These are phyloP conservation scores for Aphaenogaster rudis DNA, from an alignment of 1,140 invertebrate genomes.

Conservation along the genomic window DNA sequence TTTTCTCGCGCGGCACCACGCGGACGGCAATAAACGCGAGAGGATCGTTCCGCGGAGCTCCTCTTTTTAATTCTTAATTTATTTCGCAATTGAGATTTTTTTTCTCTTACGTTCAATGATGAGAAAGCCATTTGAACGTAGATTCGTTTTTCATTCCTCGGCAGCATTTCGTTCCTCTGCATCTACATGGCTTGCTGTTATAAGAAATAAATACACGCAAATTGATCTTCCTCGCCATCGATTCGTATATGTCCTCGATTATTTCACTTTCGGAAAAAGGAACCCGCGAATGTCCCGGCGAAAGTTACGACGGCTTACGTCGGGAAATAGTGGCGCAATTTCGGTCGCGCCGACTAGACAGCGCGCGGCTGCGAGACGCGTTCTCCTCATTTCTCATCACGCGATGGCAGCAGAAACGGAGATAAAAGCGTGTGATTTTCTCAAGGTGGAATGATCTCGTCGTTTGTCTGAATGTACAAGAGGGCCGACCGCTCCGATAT, in stretches of 20 bases:
- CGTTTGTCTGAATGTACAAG: conserved; percentile 52
- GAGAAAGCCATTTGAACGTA: background rate
- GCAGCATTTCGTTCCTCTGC: background rate
- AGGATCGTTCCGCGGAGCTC: background rate
- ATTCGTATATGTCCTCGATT: background rate
- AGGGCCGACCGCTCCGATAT: conserved; percentile 65
- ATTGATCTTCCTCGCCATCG: background rate
- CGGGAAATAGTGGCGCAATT: conserved; percentile 36
- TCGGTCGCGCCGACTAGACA: background rate
- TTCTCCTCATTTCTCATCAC: conserved; percentile 40
- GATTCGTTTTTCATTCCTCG: background rate
- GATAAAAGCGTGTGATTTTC: conserved; percentile 56
- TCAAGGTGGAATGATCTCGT: conserved; percentile 47
- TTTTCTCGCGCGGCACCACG: background rate
- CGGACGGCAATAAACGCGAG: background rate
- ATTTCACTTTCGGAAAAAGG: too few relatives aligned
- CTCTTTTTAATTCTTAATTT: background rate
- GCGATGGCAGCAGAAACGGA: conserved; percentile 45
- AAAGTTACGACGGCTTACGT: conserved; percentile 11
- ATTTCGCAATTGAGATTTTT: too few relatives aligned
- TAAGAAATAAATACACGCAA: background rate
- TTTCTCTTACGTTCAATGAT: background rate
- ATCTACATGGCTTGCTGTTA: background rate
- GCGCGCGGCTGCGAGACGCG: conserved; percentile 20
- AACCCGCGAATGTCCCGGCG: background rate